These are phyloP conservation scores for Megalops cyprinoides DNA, from an alignment of 2,797 vertebrate species.

Conservation along the genomic window DNA sequence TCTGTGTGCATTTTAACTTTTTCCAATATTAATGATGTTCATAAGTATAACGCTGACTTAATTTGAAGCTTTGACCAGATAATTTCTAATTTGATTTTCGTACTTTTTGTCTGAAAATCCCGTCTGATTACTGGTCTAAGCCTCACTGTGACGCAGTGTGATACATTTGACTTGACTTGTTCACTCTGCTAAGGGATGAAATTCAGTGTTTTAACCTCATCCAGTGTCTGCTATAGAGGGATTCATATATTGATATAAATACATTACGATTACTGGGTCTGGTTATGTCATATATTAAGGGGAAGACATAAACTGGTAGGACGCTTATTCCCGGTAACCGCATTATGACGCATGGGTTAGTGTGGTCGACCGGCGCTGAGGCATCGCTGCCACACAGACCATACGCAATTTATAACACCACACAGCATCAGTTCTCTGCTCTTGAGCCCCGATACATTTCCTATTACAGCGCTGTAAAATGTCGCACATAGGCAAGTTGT, in stretches of 20 bases:
- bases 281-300: slow-evolving; percentile 73
- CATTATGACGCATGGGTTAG: slow-evolving; percentile 81
- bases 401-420: slow-evolving; percentile 14
- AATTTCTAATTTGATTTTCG: slow-evolving; percentile 24
- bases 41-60: neutral
- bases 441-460: neutral
- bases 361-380: slow-evolving; percentile 54
- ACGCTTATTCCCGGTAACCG: slow-evolving; percentile 75
- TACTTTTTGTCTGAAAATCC: neutral
- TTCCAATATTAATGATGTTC: slow-evolving; percentile 25
- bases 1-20: slow-evolving; percentile 11
- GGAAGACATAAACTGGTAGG: slow-evolving; percentile 67
- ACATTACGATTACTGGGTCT: slow-evolving; percentile 52
- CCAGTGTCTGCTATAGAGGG: neutral
- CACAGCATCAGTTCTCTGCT: neutral
- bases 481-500: neutral
- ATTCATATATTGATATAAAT: slow-evolving; percentile 49
- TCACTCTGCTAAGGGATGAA: neutral
- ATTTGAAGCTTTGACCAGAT: slow-evolving; percentile 20
- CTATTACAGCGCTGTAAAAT: neutral
- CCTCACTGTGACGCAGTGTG: slow-evolving; percentile 32
- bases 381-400: slow-evolving; percentile 18
- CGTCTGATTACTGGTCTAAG: neutral
- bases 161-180: slow-evolving; percentile 3
- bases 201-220: slow-evolving; percentile 28